These are phyloP conservation scores for Conus betulinus DNA, from an alignment of 1,140 invertebrate species.

Conservation along the genomic window DNA sequence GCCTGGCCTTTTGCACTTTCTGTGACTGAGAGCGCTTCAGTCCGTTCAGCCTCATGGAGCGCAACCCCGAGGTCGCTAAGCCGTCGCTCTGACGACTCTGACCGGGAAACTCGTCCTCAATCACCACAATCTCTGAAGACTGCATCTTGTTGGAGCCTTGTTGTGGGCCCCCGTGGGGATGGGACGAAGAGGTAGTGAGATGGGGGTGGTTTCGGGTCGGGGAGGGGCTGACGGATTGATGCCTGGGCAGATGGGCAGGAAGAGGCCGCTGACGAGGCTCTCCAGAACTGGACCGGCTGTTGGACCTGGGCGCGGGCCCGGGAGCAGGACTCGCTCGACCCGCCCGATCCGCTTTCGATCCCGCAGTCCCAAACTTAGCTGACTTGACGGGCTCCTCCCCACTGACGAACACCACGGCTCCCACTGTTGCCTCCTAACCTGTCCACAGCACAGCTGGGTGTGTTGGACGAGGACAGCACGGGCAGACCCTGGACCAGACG, in stretches of 20 bases:
- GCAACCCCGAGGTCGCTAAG: background rate
- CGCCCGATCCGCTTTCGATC: background rate
- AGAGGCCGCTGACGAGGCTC: background rate
- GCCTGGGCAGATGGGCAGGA: background rate
- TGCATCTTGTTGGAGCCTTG: background rate
- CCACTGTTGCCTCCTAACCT: background rate
- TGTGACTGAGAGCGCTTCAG: background rate
- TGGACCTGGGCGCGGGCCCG: background rate
- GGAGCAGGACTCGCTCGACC: background rate
- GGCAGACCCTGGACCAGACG: conserved; percentile 45
- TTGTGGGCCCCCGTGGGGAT: background rate
- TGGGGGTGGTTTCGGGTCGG: background rate
- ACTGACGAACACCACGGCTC: conserved; percentile 18
- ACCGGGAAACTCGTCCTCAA: conserved; percentile 4
- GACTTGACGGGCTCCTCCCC: conserved; percentile 30
- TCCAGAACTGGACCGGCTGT: conserved; percentile 3
- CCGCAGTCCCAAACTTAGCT: background rate
- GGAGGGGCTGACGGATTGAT: background rate
- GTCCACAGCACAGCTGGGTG: background rate
- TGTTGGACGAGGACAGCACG: background rate
- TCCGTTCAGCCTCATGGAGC: background rate
- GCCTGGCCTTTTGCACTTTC: conserved; percentile 29
- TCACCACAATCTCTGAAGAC: conserved; percentile 20
- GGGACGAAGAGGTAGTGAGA: background rate
- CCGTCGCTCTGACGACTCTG: background rate